Evolutionary conservation across 1,140 invertebrate genomes (phyloP), one percentile per base, ranked within the genome.

Genomic region (Drosophila insularis): DNA sequence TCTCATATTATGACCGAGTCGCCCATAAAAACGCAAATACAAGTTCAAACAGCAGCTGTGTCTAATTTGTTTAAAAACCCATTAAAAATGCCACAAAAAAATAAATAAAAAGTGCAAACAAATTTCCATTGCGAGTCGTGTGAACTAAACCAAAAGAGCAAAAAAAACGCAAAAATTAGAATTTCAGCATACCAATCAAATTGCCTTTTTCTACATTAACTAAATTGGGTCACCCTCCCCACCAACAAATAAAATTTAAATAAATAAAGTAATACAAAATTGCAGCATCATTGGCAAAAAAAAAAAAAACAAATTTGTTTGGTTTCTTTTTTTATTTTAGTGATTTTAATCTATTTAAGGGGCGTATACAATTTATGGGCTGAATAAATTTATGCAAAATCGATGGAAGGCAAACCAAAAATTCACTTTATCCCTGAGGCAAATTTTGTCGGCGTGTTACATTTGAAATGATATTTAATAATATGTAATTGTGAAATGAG

Each of bases 401-500:
- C 78, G 62, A 60, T 37, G 68, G 65, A 56, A 68, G 27, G 27
- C 27, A 27, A 27, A 27, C 27, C 27, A 27, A 23, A 50, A 66
- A 43, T 43, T 32, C 43, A 40, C 76, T 74, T 71, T 67, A 63
- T 73, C 63, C 53, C 17, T 39, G 53, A 68, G 63, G 55, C 32
- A 19, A 13, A 27, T 27, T 55, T 58, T 31, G 55, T 61, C 68
- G 76, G 76, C 66, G 63, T 71, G 50, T 63, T 66, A 66, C 69
- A 85, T 78, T 85, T 71, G 62, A 86, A 89, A 82, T 86, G 84
- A 87, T 87, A 82, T 87, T 87, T 86, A 86, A 86, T 86, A 87
- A 81, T 79, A 46, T 71, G 66, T 71, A 85, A 80, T 85, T 85
- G 73, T 80, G 81, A 85, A 85, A 85, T 80, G 74, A 59, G 70